phyloP scores from a whole-genome alignment of 2,888 invertebrate genomes.

The Andrena dorsata region DNA sequence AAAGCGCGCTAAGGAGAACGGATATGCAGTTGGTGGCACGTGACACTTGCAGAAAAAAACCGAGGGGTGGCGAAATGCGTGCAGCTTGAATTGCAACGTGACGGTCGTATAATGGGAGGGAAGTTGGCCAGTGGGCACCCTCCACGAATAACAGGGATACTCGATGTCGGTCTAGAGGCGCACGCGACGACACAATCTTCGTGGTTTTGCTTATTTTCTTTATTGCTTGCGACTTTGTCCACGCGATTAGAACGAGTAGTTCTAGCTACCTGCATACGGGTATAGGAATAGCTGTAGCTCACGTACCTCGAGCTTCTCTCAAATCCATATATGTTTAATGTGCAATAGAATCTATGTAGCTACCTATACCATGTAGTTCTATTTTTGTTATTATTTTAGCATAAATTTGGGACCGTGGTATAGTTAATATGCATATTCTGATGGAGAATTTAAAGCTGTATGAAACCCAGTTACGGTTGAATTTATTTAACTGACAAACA shows the following conservation, averaged over 20 bases:
- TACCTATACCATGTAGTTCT: no score
- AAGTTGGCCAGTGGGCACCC: conserved; percentile 3
- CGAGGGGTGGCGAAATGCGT: background rate
- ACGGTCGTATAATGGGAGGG: conserved; percentile 4
- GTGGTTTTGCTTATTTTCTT: background rate
- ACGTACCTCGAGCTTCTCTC: no score
- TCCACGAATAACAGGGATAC: background rate
- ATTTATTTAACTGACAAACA: no score
- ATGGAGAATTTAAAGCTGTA: no score
- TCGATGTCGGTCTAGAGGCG: conserved; percentile 9
- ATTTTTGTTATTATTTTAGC: no score
- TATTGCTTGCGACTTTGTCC: background rate
- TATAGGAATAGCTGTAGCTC: no score
- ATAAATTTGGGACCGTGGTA: no score
- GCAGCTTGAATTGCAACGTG: conserved; percentile 15
- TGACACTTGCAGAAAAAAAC: conserved; percentile 26
- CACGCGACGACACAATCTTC: background rate
- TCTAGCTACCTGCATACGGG: no score
- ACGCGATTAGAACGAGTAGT: background rate
- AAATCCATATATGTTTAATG: no score
- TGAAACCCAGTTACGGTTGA: no score
- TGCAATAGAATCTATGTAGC: no score
- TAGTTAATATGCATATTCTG: no score
- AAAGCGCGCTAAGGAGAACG: conserved; percentile 21
- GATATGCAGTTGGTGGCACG: conserved; percentile 33